Evolutionary conservation across 2,888 invertebrate species (phyloP).

Genomic region (Drosophila sordidapex): DNA sequence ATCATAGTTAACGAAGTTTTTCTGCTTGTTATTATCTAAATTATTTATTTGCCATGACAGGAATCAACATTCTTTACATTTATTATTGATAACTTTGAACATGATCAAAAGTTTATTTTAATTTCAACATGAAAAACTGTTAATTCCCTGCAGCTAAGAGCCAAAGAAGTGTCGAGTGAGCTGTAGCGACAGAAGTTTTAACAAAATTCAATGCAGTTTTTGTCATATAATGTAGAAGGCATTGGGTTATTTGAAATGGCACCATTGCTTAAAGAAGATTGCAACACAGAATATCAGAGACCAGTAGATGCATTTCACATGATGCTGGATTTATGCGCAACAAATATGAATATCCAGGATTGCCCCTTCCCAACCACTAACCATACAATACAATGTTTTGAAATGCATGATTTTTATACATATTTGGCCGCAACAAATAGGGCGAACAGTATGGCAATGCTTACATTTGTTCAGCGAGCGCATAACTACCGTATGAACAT

Average conservation of each 20-base stretch:
- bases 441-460: slow-evolving; percentile 29
- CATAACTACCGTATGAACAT: slow-evolving; percentile 48
- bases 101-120: not conserved
- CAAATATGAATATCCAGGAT: not conserved
- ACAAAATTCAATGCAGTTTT: no score
- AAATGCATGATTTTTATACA: slow-evolving; percentile 52
- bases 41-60: not conserved
- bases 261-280: slow-evolving; percentile 2
- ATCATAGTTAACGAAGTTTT: not conserved
- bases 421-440: slow-evolving; percentile 26
- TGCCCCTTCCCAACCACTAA: not conserved
- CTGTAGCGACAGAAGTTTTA: not conserved
- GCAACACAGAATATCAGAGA: not conserved
- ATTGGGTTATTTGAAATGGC: not conserved
- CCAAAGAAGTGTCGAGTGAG: not conserved
- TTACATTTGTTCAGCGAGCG: slow-evolving; percentile 36
- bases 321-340: slow-evolving; percentile 13
- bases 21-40: not conserved
- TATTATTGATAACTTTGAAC: not conserved
- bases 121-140: not conserved
- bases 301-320: slow-evolving; percentile 1
- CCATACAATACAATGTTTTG: slow-evolving; percentile 32
- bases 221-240: not conserved
- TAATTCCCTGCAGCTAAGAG: not conserved
- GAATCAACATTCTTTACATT: not conserved